Evolutionary conservation across 2,113 vertebrate species (phyloP).

Genomic region (Boulengeromyrus knoepffleri): DNA sequence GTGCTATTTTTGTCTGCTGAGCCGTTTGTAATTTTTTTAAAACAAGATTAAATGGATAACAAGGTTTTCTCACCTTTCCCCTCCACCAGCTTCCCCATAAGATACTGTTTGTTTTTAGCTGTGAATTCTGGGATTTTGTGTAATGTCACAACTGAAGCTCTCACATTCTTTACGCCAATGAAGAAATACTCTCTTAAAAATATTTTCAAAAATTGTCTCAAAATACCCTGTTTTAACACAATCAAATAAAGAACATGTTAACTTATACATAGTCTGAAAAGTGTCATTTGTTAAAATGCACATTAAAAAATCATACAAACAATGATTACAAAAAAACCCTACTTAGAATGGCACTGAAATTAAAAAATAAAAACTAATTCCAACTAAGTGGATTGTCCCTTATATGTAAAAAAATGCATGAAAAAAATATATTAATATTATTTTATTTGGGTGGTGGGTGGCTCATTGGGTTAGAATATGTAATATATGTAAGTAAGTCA

Average conservation of each 20-base stretch:
- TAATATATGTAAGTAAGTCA: neutral
- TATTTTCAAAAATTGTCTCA: neutral
- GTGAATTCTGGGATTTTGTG: neutral
- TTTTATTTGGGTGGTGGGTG: neutral
- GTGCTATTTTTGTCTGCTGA: neutral
- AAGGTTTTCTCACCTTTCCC: neutral
- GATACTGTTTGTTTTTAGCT: neutral
- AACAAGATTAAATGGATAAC: neutral
- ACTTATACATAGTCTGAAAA: neutral
- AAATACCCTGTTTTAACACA: neutral
- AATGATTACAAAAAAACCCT: neutral
- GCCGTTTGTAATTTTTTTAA: neutral
- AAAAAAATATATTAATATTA: neutral
- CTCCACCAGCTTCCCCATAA: neutral
- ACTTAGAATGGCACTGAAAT: no score
- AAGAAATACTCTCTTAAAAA: neutral
- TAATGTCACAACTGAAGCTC: neutral
- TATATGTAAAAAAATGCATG: neutral
- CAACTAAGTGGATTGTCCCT: no score
- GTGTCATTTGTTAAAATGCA: neutral
- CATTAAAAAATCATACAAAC: neutral
- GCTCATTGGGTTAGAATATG: neutral
- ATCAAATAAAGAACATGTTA: neutral
- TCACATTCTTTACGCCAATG: neutral
- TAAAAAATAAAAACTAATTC: no score